Conservation (phyloP, 2,797 vertebrate genomes). For the Sphenopsis melanotis region DNA sequence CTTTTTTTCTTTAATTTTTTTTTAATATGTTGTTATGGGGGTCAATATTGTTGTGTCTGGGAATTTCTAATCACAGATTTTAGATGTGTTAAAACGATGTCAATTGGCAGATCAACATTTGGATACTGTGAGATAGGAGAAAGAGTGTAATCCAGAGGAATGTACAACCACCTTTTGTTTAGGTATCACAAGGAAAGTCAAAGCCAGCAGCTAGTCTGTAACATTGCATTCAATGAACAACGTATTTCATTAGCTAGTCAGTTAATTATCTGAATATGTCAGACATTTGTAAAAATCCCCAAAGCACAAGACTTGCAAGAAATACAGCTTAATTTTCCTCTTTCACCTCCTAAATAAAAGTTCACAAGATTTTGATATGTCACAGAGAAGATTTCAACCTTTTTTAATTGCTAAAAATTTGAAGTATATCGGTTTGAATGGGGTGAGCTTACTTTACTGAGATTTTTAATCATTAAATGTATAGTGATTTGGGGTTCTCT, state of each 20-base stretch:
- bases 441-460: not conserved
- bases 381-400: not conserved
- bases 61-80: not conserved
- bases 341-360: not conserved
- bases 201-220: not conserved
- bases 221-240: too few relatives aligned
- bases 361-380: not conserved
- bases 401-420: not conserved
- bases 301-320: not conserved
- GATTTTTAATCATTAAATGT: not conserved
- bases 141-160: not conserved
- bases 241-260: too few relatives aligned
- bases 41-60: not conserved
- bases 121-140: not conserved
- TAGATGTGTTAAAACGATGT: not conserved
- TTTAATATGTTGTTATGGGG: too few relatives aligned
- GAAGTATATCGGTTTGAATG: not conserved
- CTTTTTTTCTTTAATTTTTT: accelerated
- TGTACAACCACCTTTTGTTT: not conserved
- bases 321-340: not conserved
- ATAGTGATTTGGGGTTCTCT: not conserved
- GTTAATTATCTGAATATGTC: not conserved
- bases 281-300: not conserved
- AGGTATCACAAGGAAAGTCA: not conserved
- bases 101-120: not conserved